These are phyloP conservation scores for Limnephilus marmoratus DNA, from an alignment of 2,888 invertebrate genomes.

Conservation along the genomic window DNA sequence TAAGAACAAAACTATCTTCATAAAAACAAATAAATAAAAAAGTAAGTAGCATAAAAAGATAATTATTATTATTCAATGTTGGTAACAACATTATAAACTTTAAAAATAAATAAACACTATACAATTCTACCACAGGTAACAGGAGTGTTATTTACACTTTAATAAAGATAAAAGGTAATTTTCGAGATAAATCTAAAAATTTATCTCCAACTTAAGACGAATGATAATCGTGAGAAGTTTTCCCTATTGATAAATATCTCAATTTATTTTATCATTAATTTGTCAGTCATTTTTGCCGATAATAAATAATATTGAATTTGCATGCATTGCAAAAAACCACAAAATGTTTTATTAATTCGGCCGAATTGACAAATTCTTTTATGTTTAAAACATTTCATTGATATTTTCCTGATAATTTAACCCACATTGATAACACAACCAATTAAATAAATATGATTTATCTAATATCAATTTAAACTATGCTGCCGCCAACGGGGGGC, in stretches of 20 bases:
- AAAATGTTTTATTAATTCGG: conserved; percentile 13
- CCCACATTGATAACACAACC: conserved; percentile 44
- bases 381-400: conserved; percentile 5
- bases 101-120: conserved; percentile 19
- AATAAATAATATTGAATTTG: conserved; percentile 12
- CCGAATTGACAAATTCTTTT: background rate
- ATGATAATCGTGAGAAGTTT: conserved; percentile 2
- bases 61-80: background rate
- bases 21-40: conserved; percentile 31
- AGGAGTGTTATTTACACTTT: conserved; percentile 33
- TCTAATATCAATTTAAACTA: conserved; percentile 59
- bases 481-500: conserved; percentile 59
- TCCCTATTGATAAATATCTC: conserved; percentile 23
- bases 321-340: background rate
- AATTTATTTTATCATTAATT: background rate
- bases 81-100: conserved; percentile 26
- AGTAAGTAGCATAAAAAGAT: background rate
- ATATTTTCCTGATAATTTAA: background rate
- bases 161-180: background rate
- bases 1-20: conserved; percentile 20
- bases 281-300: background rate
- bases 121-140: conserved; percentile 35
- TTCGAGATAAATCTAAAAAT: conserved; percentile 12
- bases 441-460: conserved; percentile 21
- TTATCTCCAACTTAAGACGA: background rate